phyloP scores from a whole-genome alignment of 2,888 invertebrate species.

The Drosophila aldrichi region DNA sequence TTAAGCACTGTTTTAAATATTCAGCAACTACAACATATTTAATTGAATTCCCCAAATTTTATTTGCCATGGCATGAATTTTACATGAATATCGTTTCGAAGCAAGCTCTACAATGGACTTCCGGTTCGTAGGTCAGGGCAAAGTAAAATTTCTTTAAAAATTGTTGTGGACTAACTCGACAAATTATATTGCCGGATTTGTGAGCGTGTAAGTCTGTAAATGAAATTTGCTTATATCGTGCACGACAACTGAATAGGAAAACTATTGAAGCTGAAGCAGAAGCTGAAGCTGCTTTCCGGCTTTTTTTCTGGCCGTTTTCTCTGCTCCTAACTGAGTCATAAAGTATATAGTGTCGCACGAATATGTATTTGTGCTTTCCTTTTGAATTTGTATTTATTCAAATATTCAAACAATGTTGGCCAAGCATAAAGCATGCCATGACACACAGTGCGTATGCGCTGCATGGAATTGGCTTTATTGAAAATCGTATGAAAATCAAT shows the following conservation, averaged over 20 bases:
- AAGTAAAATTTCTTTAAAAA: background rate
- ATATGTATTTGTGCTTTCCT: slow-evolving; percentile 11
- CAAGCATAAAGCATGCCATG: slow-evolving; percentile 52
- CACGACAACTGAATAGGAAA: background rate
- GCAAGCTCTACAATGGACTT: background rate
- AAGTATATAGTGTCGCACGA: slow-evolving; percentile 1
- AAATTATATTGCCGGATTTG: background rate
- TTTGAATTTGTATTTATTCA: slow-evolving; percentile 23
- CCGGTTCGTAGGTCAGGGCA: background rate
- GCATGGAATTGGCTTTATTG: slow-evolving; percentile 75
- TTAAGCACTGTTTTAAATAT: background rate
- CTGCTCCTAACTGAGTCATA: slow-evolving; percentile 8
- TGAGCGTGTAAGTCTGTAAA: background rate
- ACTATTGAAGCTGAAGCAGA: background rate
- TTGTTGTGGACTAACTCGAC: background rate
- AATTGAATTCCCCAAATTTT: background rate
- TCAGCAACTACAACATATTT: background rate
- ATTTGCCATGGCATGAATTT: background rate
- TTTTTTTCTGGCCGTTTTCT: background rate
- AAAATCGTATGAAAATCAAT: slow-evolving; percentile 77
- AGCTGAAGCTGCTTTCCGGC: background rate
- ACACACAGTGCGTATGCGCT: slow-evolving; percentile 62
- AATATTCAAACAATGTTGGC: slow-evolving; percentile 27
- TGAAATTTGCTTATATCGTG: background rate
- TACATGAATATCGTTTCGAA: background rate